Percentiles rank a stretch among this genome's conserved stretches.
Conservation (phyloP, 2,113 vertebrate species). For the Vidua chalybeata region DNA sequence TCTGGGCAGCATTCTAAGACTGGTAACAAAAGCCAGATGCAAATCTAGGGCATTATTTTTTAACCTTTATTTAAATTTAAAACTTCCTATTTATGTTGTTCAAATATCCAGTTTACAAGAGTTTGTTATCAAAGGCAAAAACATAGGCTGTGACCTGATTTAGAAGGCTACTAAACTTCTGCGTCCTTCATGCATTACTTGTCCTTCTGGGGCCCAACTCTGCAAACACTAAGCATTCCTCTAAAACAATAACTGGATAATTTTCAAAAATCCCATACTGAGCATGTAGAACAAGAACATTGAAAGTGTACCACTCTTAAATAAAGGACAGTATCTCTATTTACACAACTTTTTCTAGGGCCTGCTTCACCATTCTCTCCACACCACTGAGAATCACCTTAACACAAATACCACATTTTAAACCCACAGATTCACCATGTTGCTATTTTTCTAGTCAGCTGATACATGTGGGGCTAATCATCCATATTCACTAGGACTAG, state of each 20-base stretch:
- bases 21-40: constrained; percentile 48
- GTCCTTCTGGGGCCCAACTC: background rate
- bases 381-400: background rate
- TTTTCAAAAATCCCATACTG: background rate
- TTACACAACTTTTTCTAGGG: background rate
- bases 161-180: background rate
- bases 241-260: background rate
- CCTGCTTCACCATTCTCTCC: background rate
- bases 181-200: background rate
- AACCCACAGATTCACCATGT: background rate
- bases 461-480: background rate
- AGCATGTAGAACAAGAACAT: background rate
- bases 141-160: background rate
- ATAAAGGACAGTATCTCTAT: background rate
- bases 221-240: background rate
- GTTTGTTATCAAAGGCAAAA: constrained; percentile 53
- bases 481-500: background rate
- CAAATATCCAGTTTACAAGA: constrained; percentile 25
- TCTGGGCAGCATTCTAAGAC: constrained; percentile 10
- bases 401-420: background rate
- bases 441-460: constrained; percentile 6
- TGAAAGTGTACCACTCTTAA: background rate
- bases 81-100: constrained; percentile 39
- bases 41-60: constrained; percentile 31
- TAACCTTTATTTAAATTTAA: constrained; percentile 58